phyloP scores from a whole-genome alignment of 1,140 invertebrate species.

The Saxidomus purpurata region DNA sequence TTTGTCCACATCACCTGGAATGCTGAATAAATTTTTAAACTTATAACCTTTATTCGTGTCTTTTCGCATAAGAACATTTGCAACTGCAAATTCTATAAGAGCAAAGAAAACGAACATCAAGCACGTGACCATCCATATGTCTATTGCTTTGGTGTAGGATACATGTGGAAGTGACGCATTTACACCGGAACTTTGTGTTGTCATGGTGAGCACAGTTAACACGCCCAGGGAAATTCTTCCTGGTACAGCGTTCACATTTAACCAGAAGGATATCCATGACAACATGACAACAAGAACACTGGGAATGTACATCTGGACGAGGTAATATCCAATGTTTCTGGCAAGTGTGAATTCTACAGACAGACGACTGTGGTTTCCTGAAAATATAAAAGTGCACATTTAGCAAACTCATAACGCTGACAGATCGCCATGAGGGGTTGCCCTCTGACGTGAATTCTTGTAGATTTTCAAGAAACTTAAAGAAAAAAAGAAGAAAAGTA shows the following conservation, averaged over 20 bases:
- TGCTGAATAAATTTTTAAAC: constrained; percentile 73
- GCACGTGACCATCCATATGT: constrained; percentile 85
- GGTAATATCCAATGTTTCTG: constrained; percentile 82
- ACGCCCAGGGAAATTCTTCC: constrained; percentile 83
- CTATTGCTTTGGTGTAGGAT: constrained; percentile 85
- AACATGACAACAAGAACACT: constrained; percentile 84
- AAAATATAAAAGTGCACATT: not conserved
- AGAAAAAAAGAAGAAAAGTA: too few species aligned
- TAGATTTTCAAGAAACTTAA: too few species aligned
- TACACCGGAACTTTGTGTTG: constrained; percentile 81
- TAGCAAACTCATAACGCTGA: too few species aligned
- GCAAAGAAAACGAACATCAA: constrained; percentile 84
- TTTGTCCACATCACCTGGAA: constrained; percentile 60
- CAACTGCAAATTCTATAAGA: constrained; percentile 84
- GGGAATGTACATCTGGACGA: constrained; percentile 84
- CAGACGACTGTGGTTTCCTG: constrained; percentile 83
- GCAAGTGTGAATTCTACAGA: constrained; percentile 78
- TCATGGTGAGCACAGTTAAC: constrained; percentile 83
- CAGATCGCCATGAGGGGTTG: too few species aligned
- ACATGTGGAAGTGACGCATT: constrained; percentile 79
- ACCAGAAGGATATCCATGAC: constrained; percentile 85
- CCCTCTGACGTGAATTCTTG: too few species aligned
- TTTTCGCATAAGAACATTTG: constrained; percentile 81
- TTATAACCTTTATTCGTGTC: constrained; percentile 79
- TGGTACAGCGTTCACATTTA: constrained; percentile 82